Evolutionary conservation across 2,113 vertebrate species (phyloP).

Genomic region (Crotalus viridis): DNA sequence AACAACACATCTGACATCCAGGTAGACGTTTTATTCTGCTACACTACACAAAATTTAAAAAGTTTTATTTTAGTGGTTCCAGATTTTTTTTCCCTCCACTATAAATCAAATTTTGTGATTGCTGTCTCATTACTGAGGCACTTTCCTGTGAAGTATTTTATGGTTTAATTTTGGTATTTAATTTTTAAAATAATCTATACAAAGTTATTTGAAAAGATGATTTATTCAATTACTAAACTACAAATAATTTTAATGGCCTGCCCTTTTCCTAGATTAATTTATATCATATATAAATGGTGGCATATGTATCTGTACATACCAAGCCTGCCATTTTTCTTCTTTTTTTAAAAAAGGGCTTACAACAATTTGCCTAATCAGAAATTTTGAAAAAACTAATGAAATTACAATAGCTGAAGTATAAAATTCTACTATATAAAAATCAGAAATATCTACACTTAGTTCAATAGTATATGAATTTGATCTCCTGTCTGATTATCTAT

Average conservation of each 20-base stretch:
- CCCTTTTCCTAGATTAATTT: background rate
- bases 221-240: background rate
- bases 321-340: background rate
- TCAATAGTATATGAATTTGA: background rate
- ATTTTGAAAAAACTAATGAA: background rate
- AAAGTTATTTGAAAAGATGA: background rate
- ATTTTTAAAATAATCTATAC: background rate
- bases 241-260: background rate
- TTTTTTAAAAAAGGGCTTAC: background rate
- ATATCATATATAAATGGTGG: too few relatives aligned
- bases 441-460: background rate
- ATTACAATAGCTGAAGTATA: background rate
- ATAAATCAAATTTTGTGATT: background rate
- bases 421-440: background rate
- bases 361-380: background rate
- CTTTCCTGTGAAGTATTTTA: background rate
- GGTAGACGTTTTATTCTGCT: background rate
- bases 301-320: too few relatives aligned
- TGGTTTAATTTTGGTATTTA: background rate
- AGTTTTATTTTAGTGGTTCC: background rate
- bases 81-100: background rate
- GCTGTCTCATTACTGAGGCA: background rate
- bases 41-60: background rate
- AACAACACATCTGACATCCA: background rate
- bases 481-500: background rate